A percentile compares a stretch with the other conserved stretches of the same genome.
Conservation (phyloP, 1,140 invertebrate species). For the Drosophila kurseongensis region DNA sequence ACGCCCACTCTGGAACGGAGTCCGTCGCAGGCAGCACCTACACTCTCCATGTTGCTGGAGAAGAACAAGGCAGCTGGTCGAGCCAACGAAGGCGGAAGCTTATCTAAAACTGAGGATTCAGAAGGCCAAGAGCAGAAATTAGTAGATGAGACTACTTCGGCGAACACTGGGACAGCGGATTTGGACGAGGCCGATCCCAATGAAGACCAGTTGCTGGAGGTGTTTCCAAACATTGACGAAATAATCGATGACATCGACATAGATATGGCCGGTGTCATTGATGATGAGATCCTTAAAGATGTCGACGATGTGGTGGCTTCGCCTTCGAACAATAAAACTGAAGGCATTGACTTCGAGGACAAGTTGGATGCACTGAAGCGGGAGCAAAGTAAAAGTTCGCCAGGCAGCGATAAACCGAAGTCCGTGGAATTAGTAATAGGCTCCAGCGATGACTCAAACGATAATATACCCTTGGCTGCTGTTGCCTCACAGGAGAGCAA, state of each 20-base stretch:
- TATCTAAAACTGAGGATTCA: background rate
- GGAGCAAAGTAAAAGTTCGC: conserved; percentile 35
- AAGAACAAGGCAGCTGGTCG: conserved; percentile 85
- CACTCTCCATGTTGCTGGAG: conserved; percentile 88
- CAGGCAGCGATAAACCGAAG: conserved; percentile 39
- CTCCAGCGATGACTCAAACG: conserved; percentile 77
- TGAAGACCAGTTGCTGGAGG: conserved; percentile 75
- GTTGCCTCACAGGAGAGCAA: conserved; percentile 66
- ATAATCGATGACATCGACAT: conserved; percentile 82
- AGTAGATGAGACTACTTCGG: conserved; percentile 25
- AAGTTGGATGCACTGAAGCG: conserved; percentile 58
- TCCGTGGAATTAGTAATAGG: conserved; percentile 56
- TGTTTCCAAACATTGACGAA: conserved; percentile 73
- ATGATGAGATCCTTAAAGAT: conserved; percentile 73
- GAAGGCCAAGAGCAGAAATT: conserved; percentile 16
- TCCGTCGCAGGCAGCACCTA: conserved; percentile 88
- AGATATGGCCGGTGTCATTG: conserved; percentile 70
- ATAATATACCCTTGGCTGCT: conserved; percentile 71
- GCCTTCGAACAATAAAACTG: conserved; percentile 27
- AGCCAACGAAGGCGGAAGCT: background rate
- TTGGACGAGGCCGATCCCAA: conserved; percentile 62
- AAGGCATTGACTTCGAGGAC: conserved; percentile 61
- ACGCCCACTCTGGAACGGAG: conserved; percentile 59
- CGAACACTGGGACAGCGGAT: conserved; percentile 12
- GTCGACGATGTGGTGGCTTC: conserved; percentile 60